phyloP scores from a whole-genome alignment of 2,888 invertebrate species.

The Hoplodrina ambigua region DNA sequence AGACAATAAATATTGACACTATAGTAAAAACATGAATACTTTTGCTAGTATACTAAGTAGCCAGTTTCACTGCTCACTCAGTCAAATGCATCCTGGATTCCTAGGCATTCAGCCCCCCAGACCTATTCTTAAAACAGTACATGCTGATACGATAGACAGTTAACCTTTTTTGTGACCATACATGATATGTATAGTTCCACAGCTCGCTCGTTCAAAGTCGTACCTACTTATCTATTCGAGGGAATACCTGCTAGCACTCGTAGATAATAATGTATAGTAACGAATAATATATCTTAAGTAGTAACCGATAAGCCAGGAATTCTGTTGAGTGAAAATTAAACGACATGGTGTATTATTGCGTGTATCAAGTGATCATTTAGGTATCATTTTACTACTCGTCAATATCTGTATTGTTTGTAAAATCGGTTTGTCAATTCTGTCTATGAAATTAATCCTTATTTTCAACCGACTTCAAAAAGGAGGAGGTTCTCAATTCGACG shows the following conservation, averaged over 20 bases:
- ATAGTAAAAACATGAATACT: too few relatives aligned
- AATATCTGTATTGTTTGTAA: background rate
- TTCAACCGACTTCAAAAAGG: too few relatives aligned
- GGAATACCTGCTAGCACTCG: conserved; percentile 49
- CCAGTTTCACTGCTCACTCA: too few relatives aligned
- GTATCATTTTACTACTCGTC: conserved; percentile 14
- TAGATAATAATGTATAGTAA: conserved; percentile 19
- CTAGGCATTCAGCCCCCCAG: too few relatives aligned
- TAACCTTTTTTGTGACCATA: background rate
- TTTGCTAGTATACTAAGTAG: too few relatives aligned
- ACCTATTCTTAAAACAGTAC: too few relatives aligned
- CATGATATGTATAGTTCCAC: background rate
- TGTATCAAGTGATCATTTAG: conserved; percentile 12
- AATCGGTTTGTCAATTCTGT: background rate
- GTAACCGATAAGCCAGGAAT: conserved; percentile 43
- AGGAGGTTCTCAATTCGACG: too few relatives aligned
- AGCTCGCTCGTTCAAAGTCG: background rate
- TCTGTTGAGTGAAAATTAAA: conserved; percentile 18
- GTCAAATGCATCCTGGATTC: too few relatives aligned
- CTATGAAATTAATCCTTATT: background rate
- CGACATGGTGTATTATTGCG: background rate
- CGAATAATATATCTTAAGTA: conserved; percentile 18
- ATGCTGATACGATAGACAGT: background rate
- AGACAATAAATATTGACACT: too few relatives aligned
- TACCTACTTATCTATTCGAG: conserved; percentile 21